phyloP scores from a whole-genome alignment of 2,797 vertebrate genomes.

The Myripristis murdjan region DNA sequence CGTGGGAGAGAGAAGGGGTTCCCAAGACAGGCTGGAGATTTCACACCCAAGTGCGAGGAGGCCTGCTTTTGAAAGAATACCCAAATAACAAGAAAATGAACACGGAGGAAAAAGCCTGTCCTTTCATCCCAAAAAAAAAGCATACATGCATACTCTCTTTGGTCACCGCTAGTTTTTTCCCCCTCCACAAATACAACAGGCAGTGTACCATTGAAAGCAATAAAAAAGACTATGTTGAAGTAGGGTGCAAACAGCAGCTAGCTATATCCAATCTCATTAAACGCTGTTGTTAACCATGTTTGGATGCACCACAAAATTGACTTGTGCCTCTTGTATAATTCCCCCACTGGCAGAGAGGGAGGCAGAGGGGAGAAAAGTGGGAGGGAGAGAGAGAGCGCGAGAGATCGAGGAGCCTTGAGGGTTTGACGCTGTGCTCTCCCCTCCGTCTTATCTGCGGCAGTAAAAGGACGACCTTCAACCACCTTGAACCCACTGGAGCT shows the following conservation, averaged over 20 bases:
- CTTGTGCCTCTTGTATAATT: conserved; percentile 56
- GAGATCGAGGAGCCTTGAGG: conserved; percentile 44
- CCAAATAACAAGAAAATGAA: conserved; percentile 33
- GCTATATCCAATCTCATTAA: conserved; percentile 71
- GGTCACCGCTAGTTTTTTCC: conserved; percentile 27
- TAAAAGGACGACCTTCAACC: conserved; percentile 79
- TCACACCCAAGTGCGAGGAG: background rate
- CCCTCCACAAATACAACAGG: conserved; percentile 27
- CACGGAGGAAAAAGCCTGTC: conserved; percentile 16
- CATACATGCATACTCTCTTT: conserved; percentile 33
- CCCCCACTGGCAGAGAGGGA: conserved; percentile 43
- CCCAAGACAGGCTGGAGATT: background rate
- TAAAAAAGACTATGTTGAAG: conserved; percentile 40
- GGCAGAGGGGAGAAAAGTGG: conserved; percentile 31
- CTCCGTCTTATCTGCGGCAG: conserved; percentile 54
- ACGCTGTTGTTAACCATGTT: conserved; percentile 74
- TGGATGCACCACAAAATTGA: conserved; percentile 73
- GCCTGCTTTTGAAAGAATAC: conserved; percentile 26
- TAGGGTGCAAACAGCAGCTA: conserved; percentile 45
- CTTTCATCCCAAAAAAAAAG: conserved; percentile 39
- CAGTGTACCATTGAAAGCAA: conserved; percentile 39
- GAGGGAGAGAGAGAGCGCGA: conserved; percentile 3
- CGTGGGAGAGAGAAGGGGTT: too few relatives aligned
- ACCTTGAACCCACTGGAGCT: conserved; percentile 82
- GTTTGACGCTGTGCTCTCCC: conserved; percentile 37